Evolutionary conservation across 2,113 vertebrate species (phyloP).

Genomic region (Daphoenositta chrysoptera): DNA sequence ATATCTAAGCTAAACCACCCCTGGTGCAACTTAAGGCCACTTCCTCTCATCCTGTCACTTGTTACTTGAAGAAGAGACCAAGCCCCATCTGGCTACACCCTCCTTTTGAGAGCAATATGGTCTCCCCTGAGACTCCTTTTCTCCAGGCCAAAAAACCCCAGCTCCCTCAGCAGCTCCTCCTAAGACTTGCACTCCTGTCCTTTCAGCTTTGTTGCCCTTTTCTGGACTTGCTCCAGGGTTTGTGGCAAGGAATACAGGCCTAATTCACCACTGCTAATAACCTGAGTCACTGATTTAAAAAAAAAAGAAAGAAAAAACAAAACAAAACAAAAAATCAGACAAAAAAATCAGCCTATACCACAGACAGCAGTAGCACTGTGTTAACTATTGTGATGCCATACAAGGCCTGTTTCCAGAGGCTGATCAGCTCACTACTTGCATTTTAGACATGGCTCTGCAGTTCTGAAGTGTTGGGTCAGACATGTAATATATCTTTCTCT

Average conservation of each 20-base stretch:
- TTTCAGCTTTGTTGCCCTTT: not conserved
- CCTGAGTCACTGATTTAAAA: not conserved
- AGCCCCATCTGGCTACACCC: not conserved
- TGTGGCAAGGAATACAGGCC: not conserved
- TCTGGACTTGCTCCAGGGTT: not conserved
- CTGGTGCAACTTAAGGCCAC: not conserved
- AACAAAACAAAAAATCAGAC: not conserved
- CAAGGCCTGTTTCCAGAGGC: not conserved
- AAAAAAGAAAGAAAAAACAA: not conserved
- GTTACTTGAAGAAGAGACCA: not conserved
- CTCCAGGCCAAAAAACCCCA: not conserved
- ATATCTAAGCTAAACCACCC: not conserved
- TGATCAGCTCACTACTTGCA: not conserved
- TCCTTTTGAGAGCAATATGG: not conserved
- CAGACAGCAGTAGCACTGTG: not conserved
- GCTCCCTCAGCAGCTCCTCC: not conserved
- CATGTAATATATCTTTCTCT: not conserved
- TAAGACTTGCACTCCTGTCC: not conserved
- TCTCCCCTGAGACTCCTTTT: not conserved
- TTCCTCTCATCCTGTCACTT: not conserved
- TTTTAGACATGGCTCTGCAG: not conserved
- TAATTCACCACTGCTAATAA: not conserved
- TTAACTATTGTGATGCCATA: not conserved
- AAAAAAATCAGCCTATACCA: not conserved
- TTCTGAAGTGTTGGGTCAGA: not conserved